These are phyloP conservation scores for Tringa solitaria DNA, from an alignment of 2,113 vertebrate species.

Conservation along the genomic window DNA sequence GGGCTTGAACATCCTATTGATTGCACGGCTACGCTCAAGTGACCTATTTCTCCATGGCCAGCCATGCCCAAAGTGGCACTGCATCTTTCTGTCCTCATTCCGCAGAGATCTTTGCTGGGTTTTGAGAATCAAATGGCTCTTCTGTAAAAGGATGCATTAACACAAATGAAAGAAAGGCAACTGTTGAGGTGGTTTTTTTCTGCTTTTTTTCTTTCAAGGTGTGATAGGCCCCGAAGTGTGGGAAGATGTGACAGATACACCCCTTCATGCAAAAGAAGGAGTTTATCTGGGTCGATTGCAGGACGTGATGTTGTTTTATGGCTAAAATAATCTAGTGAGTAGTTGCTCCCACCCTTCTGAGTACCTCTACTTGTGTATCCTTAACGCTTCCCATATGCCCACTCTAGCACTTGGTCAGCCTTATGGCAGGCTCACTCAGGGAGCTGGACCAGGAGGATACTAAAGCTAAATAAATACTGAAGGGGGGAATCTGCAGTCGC, in stretches of 20 bases:
- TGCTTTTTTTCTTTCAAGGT: not conserved
- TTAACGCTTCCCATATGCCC: not conserved
- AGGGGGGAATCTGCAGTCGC: not conserved
- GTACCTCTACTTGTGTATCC: not conserved
- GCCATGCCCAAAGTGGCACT: not conserved
- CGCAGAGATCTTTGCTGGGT: not conserved
- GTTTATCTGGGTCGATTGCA: not conserved
- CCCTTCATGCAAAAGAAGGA: too few species aligned
- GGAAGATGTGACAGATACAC: not conserved
- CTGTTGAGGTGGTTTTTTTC: not conserved
- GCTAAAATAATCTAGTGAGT: not conserved
- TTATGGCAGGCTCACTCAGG: not conserved
- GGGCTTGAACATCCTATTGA: not conserved
- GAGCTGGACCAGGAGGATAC: not conserved
- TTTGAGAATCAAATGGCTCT: accelerated
- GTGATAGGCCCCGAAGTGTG: not conserved
- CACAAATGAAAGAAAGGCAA: not conserved
- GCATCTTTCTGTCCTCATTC: not conserved
- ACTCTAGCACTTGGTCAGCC: not conserved
- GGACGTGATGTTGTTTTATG: not conserved
- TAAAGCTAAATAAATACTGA: not conserved
- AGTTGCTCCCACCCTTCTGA: not conserved
- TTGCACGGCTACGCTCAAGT: not conserved
- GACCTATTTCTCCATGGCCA: not conserved
- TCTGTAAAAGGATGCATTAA: not conserved